These are phyloP conservation scores for Daktulosphaira vitifoliae DNA, from an alignment of 1,140 invertebrate genomes.

Conservation along the genomic window DNA sequence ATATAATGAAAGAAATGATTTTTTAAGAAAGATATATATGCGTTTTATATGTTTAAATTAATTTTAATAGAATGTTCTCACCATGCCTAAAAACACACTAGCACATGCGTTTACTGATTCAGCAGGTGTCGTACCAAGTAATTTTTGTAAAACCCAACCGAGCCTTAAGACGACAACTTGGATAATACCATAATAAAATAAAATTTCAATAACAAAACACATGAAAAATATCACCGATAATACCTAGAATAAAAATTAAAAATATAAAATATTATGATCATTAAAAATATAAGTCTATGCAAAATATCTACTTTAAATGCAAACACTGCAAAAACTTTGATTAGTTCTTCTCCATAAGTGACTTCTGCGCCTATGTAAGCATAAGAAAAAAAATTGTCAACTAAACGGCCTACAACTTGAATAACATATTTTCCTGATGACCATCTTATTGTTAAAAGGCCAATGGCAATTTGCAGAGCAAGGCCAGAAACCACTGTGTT, in stretches of 20 bases:
- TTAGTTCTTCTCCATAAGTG: constrained; percentile 67
- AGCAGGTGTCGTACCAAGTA: constrained; percentile 78
- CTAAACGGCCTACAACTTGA: constrained; percentile 69
- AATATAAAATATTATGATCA: too few relatives aligned
- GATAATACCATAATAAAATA: constrained; percentile 81
- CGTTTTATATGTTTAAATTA: too few relatives aligned
- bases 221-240: constrained; percentile 86
- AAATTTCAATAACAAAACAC: constrained; percentile 73
- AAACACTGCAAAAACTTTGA: constrained; percentile 53
- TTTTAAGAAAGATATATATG: too few relatives aligned
- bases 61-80: constrained; percentile 43
- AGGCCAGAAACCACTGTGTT: constrained; percentile 69
- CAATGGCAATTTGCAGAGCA: constrained; percentile 76
- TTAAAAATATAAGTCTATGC: too few relatives aligned
- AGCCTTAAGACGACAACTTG: constrained; percentile 78
- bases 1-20: too few relatives aligned
- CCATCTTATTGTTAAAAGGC: constrained; percentile 78
- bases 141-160: constrained; percentile 61
- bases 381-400: constrained; percentile 69
- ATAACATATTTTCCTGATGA: constrained; percentile 64
- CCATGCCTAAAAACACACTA: constrained; percentile 85
- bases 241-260: constrained; percentile 48
- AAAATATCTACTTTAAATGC: constrained; percentile 61
- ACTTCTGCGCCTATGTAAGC: constrained; percentile 70
- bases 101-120: constrained; percentile 85